Percentiles rank a stretch among this genome's conserved stretches.
Evolutionary conservation across 2,113 vertebrate species (phyloP).

Genomic region (Lepus timidus): DNA sequence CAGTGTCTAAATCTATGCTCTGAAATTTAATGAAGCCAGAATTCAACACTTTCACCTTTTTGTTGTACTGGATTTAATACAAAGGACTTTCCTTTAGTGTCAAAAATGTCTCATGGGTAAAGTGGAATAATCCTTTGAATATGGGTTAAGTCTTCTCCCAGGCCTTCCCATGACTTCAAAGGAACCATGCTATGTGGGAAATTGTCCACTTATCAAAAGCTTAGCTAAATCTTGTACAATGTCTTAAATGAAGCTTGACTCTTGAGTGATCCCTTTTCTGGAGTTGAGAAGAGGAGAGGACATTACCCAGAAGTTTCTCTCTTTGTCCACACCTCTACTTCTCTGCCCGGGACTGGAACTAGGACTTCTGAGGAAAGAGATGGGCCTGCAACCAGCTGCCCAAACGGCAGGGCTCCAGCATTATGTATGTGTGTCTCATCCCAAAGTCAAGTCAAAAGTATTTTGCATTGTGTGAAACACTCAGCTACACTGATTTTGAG

Average conservation of each 20-base stretch:
- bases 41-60: neutral
- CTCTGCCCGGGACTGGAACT: neutral
- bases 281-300: conserved; percentile 6
- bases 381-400: neutral
- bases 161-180: neutral
- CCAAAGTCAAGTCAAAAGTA: conserved; percentile 8
- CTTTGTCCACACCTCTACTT: neutral
- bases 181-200: neutral
- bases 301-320: neutral
- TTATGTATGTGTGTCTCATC: neutral
- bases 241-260: conserved; percentile 28
- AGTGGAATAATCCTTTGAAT: neutral
- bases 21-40: neutral
- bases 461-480: neutral
- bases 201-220: conserved; percentile 21
- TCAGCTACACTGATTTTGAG: neutral
- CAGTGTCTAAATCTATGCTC: neutral
- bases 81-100: neutral
- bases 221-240: neutral
- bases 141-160: neutral
- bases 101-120: neutral
- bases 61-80: neutral
- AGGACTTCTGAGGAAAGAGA: neutral
- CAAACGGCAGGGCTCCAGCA: neutral
- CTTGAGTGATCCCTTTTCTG: neutral